Evolutionary conservation across 1,140 invertebrate species (phyloP).

Genomic region (Teleopsis dalmanni): DNA sequence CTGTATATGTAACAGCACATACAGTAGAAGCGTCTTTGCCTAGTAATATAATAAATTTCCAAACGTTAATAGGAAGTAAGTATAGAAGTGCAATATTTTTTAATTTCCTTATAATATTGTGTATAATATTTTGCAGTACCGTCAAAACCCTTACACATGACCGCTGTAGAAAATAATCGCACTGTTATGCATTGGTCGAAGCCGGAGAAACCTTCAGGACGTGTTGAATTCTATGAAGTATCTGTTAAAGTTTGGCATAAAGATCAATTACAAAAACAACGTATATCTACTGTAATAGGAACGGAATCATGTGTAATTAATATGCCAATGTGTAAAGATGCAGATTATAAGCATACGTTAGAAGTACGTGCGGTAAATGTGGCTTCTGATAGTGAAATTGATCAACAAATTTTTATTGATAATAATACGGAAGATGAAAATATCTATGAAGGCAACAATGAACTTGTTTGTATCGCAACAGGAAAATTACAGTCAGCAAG

Average conservation of each 20-base stretch:
- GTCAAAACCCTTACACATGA: conserved; percentile 2
- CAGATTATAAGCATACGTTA: neutral
- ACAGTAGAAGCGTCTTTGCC: conserved; percentile 6
- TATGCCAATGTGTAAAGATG: conserved; percentile 8
- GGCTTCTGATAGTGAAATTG: conserved; percentile 8
- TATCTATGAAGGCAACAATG: neutral
- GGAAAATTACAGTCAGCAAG: neutral
- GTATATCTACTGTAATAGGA: neutral
- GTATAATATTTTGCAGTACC: conserved; percentile 6
- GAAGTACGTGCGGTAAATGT: conserved; percentile 9
- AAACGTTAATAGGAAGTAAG: conserved; percentile 12
- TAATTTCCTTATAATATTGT: too few species aligned
- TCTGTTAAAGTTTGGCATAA: conserved; percentile 1
- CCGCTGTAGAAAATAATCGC: neutral
- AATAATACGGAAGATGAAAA: neutral
- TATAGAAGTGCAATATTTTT: neutral
- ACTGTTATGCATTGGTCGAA: conserved; percentile 6
- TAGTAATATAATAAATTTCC: conserved; percentile 9
- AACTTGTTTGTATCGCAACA: conserved; percentile 4
- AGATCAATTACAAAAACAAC: neutral
- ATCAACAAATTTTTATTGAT: neutral
- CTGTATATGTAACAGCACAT: conserved; percentile 7
- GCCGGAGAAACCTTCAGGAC: conserved; percentile 8
- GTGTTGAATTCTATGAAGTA: conserved; percentile 14
- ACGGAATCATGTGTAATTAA: neutral